These are phyloP conservation scores for Anolis sagrei DNA, from an alignment of 2,113 vertebrate genomes.

Conservation along the genomic window DNA sequence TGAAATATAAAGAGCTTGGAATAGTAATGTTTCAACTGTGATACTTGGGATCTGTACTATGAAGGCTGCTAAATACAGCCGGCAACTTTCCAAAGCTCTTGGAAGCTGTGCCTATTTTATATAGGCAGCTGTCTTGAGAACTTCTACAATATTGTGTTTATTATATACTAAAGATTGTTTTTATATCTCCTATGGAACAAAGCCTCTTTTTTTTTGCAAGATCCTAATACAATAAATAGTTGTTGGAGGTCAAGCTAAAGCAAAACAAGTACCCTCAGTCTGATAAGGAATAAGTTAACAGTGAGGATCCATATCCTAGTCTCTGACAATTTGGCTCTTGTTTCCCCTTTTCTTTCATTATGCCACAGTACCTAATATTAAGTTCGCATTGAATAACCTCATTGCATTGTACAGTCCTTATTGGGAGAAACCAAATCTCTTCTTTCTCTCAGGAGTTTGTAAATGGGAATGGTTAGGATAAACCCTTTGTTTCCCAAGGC, in stretches of 20 bases:
- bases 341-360: conserved; percentile 67
- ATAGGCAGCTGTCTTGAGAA: neutral
- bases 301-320: conserved; percentile 47
- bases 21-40: neutral
- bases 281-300: conserved; percentile 35
- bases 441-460: conserved; percentile 52
- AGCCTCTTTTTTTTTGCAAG: neutral
- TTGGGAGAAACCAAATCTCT: conserved; percentile 69
- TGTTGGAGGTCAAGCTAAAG: conserved; percentile 50
- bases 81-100: neutral
- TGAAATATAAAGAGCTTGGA: neutral
- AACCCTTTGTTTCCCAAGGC: conserved; percentile 59
- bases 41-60: neutral
- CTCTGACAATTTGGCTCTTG: conserved; percentile 57
- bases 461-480: conserved; percentile 44
- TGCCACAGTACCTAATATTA: conserved; percentile 53
- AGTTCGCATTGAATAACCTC: conserved; percentile 56
- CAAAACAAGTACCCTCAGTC: conserved; percentile 36
- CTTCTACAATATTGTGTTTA: neutral
- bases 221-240: conserved; percentile 34
- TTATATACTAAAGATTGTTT: neutral
- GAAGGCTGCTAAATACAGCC: neutral
- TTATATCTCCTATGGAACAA: conserved; percentile 12
- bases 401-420: conserved; percentile 66
- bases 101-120: neutral